phyloP scores from a whole-genome alignment of 2,888 invertebrate genomes.

The Watsonalla binaria region DNA sequence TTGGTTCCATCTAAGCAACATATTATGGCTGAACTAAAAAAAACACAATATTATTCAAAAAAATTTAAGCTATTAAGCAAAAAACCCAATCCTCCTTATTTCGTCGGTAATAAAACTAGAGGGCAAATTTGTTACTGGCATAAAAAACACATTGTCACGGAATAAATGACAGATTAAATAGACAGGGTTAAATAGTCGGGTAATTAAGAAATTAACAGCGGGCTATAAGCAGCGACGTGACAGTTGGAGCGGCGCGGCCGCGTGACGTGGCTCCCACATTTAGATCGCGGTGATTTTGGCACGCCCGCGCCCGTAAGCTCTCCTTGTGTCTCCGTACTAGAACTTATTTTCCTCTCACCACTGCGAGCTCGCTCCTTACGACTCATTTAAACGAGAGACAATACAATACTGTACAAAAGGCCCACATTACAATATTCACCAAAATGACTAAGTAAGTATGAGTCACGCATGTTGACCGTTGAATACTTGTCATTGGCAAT shows the following conservation, averaged over 20 bases:
- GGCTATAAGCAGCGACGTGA: conserved; percentile 27
- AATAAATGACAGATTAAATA: conserved; percentile 30
- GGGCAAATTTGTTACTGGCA: conserved; percentile 3
- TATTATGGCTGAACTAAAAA: no score
- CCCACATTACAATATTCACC: neutral
- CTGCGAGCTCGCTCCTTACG: neutral
- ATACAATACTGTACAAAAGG: no score
- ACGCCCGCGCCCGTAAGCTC: conserved; percentile 51
- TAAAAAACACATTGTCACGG: conserved; percentile 17
- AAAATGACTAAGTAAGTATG: neutral
- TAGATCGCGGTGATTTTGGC: conserved; percentile 65
- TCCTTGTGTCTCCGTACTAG: conserved; percentile 49
- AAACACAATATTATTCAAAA: no score
- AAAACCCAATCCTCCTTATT: no score
- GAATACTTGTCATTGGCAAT: neutral
- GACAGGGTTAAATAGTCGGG: conserved; percentile 31
- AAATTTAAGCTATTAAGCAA: no score
- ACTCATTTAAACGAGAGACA: neutral
- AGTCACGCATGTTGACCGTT: neutral
- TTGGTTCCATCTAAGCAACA: no score
- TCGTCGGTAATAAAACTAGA: no score
- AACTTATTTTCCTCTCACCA: conserved; percentile 1
- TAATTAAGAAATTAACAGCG: conserved; percentile 34
- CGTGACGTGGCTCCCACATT: conserved; percentile 63
- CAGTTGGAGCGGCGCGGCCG: conserved; percentile 32